Conservation (phyloP, 2,113 vertebrate genomes). For the Corapipo altera region DNA sequence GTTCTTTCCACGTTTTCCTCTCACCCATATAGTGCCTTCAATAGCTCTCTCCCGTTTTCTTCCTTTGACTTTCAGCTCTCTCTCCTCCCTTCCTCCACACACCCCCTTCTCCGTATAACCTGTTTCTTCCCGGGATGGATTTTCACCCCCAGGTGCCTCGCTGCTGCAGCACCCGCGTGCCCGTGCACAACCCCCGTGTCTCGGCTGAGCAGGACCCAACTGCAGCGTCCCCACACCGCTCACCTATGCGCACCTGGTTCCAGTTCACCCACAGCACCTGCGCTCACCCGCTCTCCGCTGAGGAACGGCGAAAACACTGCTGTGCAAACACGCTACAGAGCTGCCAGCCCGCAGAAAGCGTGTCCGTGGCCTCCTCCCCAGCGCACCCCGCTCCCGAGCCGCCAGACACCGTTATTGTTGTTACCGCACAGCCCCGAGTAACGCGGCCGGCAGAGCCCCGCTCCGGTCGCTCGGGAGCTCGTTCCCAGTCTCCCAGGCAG, state of each 20-base stretch:
- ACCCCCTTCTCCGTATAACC: background rate
- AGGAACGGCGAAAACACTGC: rapidly evolving
- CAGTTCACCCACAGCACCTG: background rate
- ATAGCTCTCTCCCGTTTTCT: background rate
- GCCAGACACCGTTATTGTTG: background rate
- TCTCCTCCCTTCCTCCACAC: background rate
- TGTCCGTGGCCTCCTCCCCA: background rate
- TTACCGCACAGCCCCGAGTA: background rate
- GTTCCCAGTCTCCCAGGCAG: rapidly evolving
- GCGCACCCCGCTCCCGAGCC: rapidly evolving
- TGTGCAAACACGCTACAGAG: rapidly evolving
- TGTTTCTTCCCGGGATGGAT: background rate
- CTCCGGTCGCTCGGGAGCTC: background rate
- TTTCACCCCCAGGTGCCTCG: background rate
- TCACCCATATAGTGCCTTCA: rapidly evolving
- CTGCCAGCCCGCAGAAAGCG: background rate
- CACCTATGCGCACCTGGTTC: rapidly evolving
- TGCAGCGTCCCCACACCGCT: rapidly evolving
- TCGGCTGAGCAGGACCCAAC: background rate
- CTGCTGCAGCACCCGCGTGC: background rate
- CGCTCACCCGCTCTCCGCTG: rapidly evolving
- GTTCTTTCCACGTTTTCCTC: background rate
- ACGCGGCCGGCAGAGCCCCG: background rate
- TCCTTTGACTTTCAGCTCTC: background rate
- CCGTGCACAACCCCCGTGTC: rapidly evolving